Percentiles rank a stretch among this genome's conserved stretches.
Evolutionary conservation across 2,113 vertebrate genomes (phyloP).

Genomic region (Tichodroma muraria): DNA sequence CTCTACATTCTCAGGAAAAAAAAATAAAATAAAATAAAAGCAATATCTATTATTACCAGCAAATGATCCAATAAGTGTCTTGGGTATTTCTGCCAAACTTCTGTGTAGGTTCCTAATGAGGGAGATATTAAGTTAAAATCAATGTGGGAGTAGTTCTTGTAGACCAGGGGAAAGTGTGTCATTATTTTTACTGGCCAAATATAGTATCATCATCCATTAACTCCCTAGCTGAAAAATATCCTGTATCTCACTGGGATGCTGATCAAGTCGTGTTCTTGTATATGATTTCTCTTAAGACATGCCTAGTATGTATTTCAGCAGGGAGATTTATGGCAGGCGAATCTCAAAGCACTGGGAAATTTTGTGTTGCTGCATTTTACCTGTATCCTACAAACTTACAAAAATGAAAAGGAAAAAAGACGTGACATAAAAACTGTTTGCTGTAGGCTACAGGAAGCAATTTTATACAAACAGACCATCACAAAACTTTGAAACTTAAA

Average conservation of each 20-base stretch:
- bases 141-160: conserved; percentile 63
- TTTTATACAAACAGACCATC: neutral
- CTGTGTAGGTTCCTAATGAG: conserved; percentile 61
- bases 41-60: conserved; percentile 51
- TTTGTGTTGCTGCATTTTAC: neutral
- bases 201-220: conserved; percentile 62
- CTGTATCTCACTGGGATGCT: conserved; percentile 44
- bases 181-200: conserved; percentile 62
- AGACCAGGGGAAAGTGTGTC: conserved; percentile 55
- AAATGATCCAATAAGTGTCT: conserved; percentile 52
- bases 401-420: neutral
- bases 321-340: neutral
- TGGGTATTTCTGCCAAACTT: conserved; percentile 62
- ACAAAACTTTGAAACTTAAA: neutral
- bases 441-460: neutral
- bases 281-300: conserved; percentile 36
- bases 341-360: neutral
- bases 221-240: conserved; percentile 48
- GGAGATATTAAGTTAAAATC: conserved; percentile 66
- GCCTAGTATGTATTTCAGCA: neutral
- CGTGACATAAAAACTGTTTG: neutral
- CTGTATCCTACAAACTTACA: neutral
- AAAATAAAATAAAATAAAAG: neutral
- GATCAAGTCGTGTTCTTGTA: conserved; percentile 32
- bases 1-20: neutral